Percentiles rank a stretch among this genome's conserved stretches.
phyloP scores from a whole-genome alignment of 1,140 invertebrate genomes.

The Caligus rogercresseyi region DNA sequence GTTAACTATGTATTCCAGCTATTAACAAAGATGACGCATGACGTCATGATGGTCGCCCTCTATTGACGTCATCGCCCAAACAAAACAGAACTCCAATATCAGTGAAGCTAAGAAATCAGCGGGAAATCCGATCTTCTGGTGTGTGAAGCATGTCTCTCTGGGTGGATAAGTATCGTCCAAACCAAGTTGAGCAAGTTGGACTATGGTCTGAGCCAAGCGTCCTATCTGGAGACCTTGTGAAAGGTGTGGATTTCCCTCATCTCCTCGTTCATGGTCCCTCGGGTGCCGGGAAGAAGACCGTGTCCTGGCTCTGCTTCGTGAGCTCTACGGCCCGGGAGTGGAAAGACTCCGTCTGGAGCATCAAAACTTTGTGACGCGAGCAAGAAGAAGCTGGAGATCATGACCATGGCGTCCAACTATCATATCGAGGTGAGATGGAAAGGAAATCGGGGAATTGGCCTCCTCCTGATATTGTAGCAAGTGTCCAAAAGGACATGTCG shows the following conservation, averaged over 20 bases:
- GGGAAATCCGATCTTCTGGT: too few relatives aligned
- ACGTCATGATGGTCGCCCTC: too few relatives aligned
- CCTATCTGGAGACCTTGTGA: conserved; percentile 67
- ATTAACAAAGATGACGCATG: too few relatives aligned
- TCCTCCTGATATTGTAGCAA: too few relatives aligned
- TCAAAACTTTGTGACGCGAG: conserved; percentile 62
- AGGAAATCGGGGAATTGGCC: too few relatives aligned
- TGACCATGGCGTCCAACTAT: conserved; percentile 84
- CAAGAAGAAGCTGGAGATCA: conserved; percentile 90
- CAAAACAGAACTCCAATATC: too few relatives aligned
- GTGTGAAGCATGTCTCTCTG: too few relatives aligned
- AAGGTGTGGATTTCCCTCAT: conserved; percentile 92
- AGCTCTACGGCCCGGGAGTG: conserved; percentile 81
- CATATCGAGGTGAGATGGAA: conserved; percentile 81
- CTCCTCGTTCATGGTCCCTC: conserved; percentile 86
- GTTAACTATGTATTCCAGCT: too few relatives aligned
- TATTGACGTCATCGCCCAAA: too few relatives aligned
- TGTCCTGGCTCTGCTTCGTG: conserved; percentile 77
- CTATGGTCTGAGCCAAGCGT: conserved; percentile 79
- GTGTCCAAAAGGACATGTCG: too few relatives aligned
- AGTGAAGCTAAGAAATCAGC: too few relatives aligned
- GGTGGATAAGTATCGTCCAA: conserved; percentile 94
- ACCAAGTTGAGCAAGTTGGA: conserved; percentile 67
- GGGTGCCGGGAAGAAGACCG: conserved; percentile 92
- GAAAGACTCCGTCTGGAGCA: conserved; percentile 35